A percentile compares a stretch with the other conserved stretches of the same genome.
These are phyloP conservation scores for Loxodonta africana DNA, from an alignment of 2,113 vertebrate genomes.

Conservation along the genomic window DNA sequence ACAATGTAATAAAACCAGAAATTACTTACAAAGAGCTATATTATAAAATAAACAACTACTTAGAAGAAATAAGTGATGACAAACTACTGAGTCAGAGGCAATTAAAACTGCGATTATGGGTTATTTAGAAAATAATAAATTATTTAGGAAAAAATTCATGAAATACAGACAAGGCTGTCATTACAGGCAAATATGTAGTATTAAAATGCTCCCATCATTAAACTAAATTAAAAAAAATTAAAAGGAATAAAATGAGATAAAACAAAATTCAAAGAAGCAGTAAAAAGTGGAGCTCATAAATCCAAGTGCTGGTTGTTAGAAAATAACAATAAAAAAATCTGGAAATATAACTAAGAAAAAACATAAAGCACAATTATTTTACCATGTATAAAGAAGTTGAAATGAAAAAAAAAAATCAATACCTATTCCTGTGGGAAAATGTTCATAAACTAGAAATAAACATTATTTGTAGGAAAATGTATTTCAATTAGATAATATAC, in stretches of 20 bases:
- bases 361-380: background rate
- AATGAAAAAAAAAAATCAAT: background rate
- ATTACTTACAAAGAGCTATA: constrained; percentile 2
- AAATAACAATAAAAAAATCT: background rate
- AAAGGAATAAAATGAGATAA: background rate
- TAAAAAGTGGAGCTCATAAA: background rate
- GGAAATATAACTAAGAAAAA: background rate
- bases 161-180: background rate
- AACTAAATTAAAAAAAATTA: background rate
- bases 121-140: constrained; percentile 40
- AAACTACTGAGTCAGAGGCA: background rate
- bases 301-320: constrained; percentile 18
- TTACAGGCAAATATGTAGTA: background rate
- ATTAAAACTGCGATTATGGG: background rate
- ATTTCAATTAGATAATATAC: background rate
- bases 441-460: constrained; percentile 33
- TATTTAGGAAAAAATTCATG: background rate
- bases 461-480: background rate
- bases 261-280: constrained; percentile 8
- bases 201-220: background rate
- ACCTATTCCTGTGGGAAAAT: background rate
- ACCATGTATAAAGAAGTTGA: background rate
- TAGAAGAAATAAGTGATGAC: background rate
- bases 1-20: constrained; percentile 13
- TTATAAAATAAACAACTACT: constrained; percentile 13